Evolutionary conservation across 2,113 vertebrate species (phyloP).

Genomic region (Megaleporinus macrocephalus): DNA sequence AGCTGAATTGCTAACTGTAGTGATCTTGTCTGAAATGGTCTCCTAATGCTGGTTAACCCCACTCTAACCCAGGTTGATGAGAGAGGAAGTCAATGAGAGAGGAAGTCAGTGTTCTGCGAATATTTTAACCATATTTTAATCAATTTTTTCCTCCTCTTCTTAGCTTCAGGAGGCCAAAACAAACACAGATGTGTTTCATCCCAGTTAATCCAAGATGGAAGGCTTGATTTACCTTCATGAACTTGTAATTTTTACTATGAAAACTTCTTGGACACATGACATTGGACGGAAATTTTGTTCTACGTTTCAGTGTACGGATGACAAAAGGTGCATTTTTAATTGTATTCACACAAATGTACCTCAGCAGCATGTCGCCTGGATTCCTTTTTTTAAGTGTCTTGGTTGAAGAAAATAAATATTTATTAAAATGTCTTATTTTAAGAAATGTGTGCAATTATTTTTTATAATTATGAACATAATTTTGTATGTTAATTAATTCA

Average conservation of each 20-base stretch:
- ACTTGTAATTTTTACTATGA: too few species aligned
- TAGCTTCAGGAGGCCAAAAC: neutral
- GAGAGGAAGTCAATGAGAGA: constrained; percentile 13
- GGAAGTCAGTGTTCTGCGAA: neutral
- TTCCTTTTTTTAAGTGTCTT: constrained; percentile 8
- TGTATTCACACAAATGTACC: neutral
- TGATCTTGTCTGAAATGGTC: neutral
- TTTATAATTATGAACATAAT: too few species aligned
- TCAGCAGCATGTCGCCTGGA: neutral
- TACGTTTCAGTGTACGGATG: neutral
- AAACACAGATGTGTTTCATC: constrained; percentile 29
- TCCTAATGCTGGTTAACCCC: neutral
- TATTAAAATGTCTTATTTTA: constrained; percentile 37
- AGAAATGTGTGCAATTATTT: too few species aligned
- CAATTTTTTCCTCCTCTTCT: neutral
- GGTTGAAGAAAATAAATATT: constrained; percentile 33
- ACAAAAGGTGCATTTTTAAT: neutral
- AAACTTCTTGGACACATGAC: too few species aligned
- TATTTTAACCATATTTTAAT: constrained; percentile 3
- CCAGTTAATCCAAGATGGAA: constrained; percentile 6
- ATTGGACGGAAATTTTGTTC: too few species aligned
- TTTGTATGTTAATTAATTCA: too few species aligned
- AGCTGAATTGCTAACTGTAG: too few species aligned
- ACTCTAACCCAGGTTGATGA: too few species aligned
- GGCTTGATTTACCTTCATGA: neutral